Evolutionary conservation across 2,113 vertebrate species (phyloP), one percentile per base, ranked within the genome.

Genomic region (Ameiurus melas): DNA sequence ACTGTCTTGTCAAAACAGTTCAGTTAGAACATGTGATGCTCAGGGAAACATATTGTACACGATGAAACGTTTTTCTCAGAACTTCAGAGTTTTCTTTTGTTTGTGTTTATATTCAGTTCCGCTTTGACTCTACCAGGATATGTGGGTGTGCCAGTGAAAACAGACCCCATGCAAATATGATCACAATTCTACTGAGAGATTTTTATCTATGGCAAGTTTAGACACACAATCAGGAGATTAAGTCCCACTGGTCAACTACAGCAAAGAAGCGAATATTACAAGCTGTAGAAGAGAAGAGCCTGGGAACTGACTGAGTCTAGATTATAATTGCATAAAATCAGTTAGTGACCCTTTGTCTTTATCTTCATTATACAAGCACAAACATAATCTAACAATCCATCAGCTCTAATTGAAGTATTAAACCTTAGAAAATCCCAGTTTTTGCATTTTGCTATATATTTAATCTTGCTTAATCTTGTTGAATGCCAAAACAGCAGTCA

Each of bases 271-370:
- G 64, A 62, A 83, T 83, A 8, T 60, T 30, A 57, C 30, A 2
- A 36, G 53, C 36, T 64, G 13, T 27, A 43, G 36, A 62, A 27
- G 33, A 62, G n/a, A 43, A 64, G 6, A 64, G 36, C 13, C 36
- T n/a, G 19, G 58, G 36, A 83, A 17, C 22, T 64, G 16, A 60
- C 5, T 25, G 30, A 83, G n/a, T 39, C 16, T 64, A 12, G 58
- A 83, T 43, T 83, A 62, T 64, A 39, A 83, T 27, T 25, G 36
- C 7, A 60, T 57, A 33, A 55, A 81, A 81, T 81, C 39, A 81
- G 53, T 81, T n/a, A 33, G 2, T 30, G 53, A 57, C 14, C n/a
- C 51, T 81, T 81, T 33, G 19, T 19, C n/a, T 33, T 81, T 19
- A 55, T 27, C 6, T 27, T 36, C 25, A 57, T 33, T 16, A 57